Evolutionary conservation across 2,888 invertebrate species (phyloP).

Genomic region (Drosophila limbata): DNA sequence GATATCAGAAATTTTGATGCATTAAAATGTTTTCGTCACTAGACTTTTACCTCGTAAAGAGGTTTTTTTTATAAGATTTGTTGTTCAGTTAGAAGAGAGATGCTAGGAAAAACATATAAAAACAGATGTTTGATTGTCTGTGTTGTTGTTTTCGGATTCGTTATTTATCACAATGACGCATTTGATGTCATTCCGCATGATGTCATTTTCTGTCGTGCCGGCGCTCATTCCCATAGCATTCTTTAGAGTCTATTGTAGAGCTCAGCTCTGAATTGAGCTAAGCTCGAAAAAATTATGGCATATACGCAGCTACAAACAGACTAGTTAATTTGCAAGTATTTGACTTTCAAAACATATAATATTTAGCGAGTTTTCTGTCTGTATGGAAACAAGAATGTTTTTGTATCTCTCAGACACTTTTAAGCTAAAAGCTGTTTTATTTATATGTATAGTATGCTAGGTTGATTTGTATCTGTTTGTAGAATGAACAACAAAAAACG

Average conservation of each 20-base stretch:
- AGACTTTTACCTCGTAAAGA: no score
- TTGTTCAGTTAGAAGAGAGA: not conserved
- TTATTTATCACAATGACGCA: constrained; percentile 40
- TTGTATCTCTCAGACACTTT: constrained; percentile 12
- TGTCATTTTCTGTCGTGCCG: constrained; percentile 59
- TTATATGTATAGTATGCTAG: constrained; percentile 3
- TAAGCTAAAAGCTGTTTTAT: constrained; percentile 16
- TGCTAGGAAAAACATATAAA: not conserved
- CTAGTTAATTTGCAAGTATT: constrained; percentile 7
- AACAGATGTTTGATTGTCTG: constrained; percentile 2
- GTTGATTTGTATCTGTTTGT: constrained; percentile 29
- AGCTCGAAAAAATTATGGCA: constrained; percentile 11
- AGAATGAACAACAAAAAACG: constrained; percentile 37
- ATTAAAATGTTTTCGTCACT: no score
- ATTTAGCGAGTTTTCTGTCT: constrained; percentile 24
- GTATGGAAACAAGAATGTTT: constrained; percentile 5
- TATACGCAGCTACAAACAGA: constrained; percentile 3
- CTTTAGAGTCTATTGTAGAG: constrained; percentile 18
- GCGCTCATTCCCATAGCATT: constrained; percentile 24
- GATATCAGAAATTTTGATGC: no score
- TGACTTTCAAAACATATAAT: constrained; percentile 19
- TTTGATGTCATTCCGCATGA: constrained; percentile 56
- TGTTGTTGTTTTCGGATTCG: constrained; percentile 21
- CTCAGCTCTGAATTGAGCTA: constrained; percentile 16
- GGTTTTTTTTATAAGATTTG: no score